Conservation (phyloP, 2,113 vertebrate species). For the Gyps fulvus region DNA sequence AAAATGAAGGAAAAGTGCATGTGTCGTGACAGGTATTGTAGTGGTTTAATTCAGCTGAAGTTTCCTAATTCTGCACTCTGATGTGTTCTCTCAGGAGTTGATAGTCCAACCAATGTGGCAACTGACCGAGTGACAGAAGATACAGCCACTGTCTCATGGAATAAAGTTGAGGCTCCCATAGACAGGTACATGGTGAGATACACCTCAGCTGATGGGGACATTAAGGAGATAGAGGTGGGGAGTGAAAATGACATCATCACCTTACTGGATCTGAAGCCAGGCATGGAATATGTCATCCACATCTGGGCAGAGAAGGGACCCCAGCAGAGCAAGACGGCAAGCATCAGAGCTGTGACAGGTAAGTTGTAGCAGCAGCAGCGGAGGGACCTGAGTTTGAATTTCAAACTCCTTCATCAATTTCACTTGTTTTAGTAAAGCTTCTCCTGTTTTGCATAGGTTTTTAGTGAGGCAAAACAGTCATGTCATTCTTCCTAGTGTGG, state of each 20-base stretch:
- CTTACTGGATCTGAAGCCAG: slow-evolving; percentile 74
- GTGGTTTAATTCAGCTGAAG: not conserved
- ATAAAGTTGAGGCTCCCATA: slow-evolving; percentile 69
- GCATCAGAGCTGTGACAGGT: slow-evolving; percentile 74
- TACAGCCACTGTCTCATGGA: slow-evolving; percentile 75
- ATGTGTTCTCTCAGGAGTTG: slow-evolving; percentile 25
- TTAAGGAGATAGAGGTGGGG: slow-evolving; percentile 61
- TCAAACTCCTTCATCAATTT: not conserved
- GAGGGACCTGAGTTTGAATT: not conserved
- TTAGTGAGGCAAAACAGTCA: not conserved
- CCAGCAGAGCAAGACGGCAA: slow-evolving; percentile 69
- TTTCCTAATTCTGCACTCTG: not conserved
- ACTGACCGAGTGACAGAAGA: slow-evolving; percentile 74
- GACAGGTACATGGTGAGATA: slow-evolving; percentile 81
- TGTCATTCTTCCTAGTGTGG: not conserved
- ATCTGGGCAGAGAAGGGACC: slow-evolving; percentile 77
- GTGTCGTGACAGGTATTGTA: not conserved
- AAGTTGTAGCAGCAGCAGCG: not conserved
- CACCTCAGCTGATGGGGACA: slow-evolving; percentile 71
- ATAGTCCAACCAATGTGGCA: slow-evolving; percentile 73
- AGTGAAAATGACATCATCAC: slow-evolving; percentile 61
- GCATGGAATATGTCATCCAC: slow-evolving; percentile 71
- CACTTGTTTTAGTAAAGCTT: not conserved
- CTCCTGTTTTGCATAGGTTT: not conserved
- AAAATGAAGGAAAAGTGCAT: not conserved